Evolutionary conservation across 2,797 vertebrate species (phyloP).

Genomic region (Pantherophis alleghaniensis): DNA sequence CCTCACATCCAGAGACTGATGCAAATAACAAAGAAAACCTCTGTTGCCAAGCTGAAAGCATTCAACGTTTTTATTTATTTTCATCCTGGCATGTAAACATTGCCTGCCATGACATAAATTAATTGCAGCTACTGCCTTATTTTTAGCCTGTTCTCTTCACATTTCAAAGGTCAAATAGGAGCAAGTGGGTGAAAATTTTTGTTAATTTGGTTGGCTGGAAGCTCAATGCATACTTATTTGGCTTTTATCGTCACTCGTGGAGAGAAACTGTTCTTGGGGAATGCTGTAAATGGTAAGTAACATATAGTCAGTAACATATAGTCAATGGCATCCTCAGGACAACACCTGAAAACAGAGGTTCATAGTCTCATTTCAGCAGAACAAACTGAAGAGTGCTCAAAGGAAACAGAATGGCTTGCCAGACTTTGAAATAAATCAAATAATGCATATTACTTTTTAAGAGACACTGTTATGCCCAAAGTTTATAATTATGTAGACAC

Average conservation of each 20-base stretch:
- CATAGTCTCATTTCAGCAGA: background rate
- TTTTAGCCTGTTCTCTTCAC: slow-evolving; percentile 24
- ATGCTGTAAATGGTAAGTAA: background rate
- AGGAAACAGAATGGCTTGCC: background rate
- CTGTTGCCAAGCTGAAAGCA: background rate
- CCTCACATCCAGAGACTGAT: slow-evolving; percentile 18
- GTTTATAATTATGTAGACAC: background rate
- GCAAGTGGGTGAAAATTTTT: background rate
- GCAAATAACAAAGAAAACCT: background rate
- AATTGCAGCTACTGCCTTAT: slow-evolving; percentile 20
- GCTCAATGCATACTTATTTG: background rate
- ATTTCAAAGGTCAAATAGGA: slow-evolving; percentile 23
- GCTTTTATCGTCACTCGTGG: background rate
- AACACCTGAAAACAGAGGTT: background rate
- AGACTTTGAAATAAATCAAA: background rate
- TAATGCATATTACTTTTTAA: background rate
- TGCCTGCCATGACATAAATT: background rate
- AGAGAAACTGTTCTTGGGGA: background rate
- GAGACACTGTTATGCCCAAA: background rate
- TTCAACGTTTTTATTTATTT: background rate
- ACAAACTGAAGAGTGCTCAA: background rate
- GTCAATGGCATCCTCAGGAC: background rate
- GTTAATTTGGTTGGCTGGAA: slow-evolving; percentile 5
- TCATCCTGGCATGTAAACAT: background rate
- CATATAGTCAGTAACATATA: background rate